phyloP scores from a whole-genome alignment of 2,113 vertebrate genomes.

The Callionymus lyra region DNA sequence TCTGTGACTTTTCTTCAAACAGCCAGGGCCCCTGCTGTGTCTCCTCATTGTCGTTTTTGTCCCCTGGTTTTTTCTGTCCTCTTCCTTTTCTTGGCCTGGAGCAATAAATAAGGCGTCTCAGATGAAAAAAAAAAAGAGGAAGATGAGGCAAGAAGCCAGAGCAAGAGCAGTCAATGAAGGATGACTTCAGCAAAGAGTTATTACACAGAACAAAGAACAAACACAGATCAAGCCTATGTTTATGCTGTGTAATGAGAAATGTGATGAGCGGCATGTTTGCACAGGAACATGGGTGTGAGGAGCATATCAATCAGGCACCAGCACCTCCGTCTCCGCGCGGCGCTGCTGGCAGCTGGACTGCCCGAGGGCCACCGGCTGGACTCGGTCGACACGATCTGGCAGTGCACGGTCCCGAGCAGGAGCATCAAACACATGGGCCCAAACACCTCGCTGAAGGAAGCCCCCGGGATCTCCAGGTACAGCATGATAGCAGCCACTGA shows the following conservation, averaged over 20 bases:
- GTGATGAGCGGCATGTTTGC: too few species aligned
- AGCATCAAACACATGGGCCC: slow-evolving; percentile 94
- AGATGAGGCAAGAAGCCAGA: not conserved
- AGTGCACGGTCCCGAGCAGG: slow-evolving; percentile 95
- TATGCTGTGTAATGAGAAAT: too few species aligned
- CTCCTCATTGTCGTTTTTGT: slow-evolving; percentile 31
- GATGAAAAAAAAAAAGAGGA: not conserved
- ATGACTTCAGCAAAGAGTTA: not conserved
- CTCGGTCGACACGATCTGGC: slow-evolving; percentile 94
- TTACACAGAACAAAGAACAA: not conserved
- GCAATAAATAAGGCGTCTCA: too few species aligned
- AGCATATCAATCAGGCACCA: too few species aligned
- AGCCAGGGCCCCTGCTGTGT: slow-evolving; percentile 25
- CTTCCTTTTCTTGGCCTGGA: slow-evolving; percentile 62
- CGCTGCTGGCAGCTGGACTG: slow-evolving; percentile 60
- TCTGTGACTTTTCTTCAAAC: slow-evolving; percentile 41
- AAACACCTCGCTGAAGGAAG: slow-evolving; percentile 79
- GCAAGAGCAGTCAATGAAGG: not conserved
- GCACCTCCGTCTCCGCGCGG: slow-evolving; percentile 79
- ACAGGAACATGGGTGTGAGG: too few species aligned
- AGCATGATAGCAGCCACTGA: slow-evolving; percentile 77
- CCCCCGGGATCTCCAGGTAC: slow-evolving; percentile 77
- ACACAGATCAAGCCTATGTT: not conserved
- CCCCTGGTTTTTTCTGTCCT: slow-evolving; percentile 47
- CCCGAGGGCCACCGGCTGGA: slow-evolving; percentile 57